Conservation (phyloP, 2,113 vertebrate species). For the Mormyrus lacerda region DNA sequence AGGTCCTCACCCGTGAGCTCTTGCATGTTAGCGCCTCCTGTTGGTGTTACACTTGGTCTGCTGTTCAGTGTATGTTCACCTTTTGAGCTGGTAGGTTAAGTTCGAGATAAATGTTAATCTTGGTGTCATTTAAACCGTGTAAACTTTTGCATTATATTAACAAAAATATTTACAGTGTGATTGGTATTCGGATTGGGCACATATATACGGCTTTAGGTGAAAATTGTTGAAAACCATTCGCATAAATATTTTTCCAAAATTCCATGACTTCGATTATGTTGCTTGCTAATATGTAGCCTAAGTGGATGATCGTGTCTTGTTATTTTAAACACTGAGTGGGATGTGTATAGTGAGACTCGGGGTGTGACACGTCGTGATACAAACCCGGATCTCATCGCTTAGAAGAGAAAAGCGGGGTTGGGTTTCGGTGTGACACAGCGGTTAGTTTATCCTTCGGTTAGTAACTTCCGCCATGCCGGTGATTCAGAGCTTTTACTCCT, state of each 20-base stretch:
- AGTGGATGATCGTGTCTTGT: background rate
- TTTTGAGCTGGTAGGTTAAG: background rate
- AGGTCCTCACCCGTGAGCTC: background rate
- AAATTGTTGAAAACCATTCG: background rate
- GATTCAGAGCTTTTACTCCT: background rate
- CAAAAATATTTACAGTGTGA: background rate
- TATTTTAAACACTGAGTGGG: background rate
- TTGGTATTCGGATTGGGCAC: background rate
- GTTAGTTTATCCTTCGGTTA: background rate
- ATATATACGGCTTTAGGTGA: background rate
- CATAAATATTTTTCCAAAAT: background rate
- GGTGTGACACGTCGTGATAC: background rate
- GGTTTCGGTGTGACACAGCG: constrained; percentile 4
- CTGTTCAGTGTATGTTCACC: background rate
- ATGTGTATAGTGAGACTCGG: background rate
- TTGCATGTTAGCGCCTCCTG: constrained; percentile 6
- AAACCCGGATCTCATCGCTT: background rate
- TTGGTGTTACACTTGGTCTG: background rate
- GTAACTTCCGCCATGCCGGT: background rate
- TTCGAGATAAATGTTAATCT: background rate
- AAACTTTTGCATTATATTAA: background rate
- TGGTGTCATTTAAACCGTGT: background rate
- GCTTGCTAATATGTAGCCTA: background rate
- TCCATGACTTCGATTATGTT: background rate
- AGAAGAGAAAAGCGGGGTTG: background rate